Conservation (phyloP, 2,113 vertebrate genomes). For the Paedocypris sp. region DNA sequence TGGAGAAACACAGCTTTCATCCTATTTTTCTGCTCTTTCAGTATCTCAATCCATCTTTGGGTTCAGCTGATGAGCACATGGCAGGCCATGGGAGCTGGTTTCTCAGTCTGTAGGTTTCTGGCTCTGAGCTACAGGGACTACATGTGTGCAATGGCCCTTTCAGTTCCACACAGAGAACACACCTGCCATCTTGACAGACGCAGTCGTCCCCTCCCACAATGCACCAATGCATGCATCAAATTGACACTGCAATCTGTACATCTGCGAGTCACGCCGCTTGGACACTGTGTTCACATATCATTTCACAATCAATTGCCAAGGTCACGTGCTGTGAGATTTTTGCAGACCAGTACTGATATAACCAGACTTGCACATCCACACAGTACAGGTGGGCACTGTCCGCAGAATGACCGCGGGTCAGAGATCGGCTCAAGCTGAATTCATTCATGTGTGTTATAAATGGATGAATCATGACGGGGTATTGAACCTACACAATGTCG, state of each 20-base stretch:
- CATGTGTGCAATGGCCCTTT: conserved; percentile 21
- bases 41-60: neutral
- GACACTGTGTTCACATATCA: neutral
- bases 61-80: conserved; percentile 7
- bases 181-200: conserved; percentile 16
- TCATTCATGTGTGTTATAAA: conserved; percentile 21
- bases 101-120: conserved; percentile 13
- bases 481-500: neutral
- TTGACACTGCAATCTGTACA: neutral
- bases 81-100: neutral
- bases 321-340: neutral
- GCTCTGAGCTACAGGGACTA: conserved; percentile 9
- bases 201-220: neutral
- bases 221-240: neutral
- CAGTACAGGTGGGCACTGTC: conserved; percentile 21
- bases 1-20: neutral
- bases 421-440: conserved; percentile 1
- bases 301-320: neutral
- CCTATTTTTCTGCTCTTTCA: neutral
- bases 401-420: conserved; percentile 10
- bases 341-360: neutral
- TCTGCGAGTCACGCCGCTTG: neutral
- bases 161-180: conserved; percentile 25
- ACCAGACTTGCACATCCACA: neutral
- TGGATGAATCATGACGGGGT: conserved; percentile 42